phyloP scores from a whole-genome alignment of 2,888 invertebrate species.

The Euproctis similis region DNA sequence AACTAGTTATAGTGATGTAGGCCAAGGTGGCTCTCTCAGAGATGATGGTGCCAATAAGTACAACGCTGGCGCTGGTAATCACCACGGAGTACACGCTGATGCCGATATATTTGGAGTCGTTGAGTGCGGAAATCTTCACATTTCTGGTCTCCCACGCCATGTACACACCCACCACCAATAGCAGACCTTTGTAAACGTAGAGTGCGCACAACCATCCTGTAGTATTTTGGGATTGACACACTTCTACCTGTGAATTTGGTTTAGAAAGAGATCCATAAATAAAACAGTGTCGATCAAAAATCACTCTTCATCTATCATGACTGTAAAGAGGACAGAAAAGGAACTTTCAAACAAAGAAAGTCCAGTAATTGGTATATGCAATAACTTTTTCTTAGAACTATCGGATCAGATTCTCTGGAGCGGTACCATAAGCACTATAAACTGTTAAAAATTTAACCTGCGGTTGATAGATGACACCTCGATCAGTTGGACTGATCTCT shows the following conservation, averaged over 20 bases:
- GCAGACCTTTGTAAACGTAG: slow-evolving; percentile 92
- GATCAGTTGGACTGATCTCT: slow-evolving; percentile 84
- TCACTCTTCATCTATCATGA: too few relatives aligned
- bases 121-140: slow-evolving; percentile 92
- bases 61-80: slow-evolving; percentile 89
- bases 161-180: slow-evolving; percentile 92
- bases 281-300: too few relatives aligned
- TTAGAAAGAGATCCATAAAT: too few relatives aligned
- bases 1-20: slow-evolving; percentile 86
- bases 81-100: slow-evolving; percentile 95
- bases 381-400: too few relatives aligned
- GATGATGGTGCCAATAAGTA: slow-evolving; percentile 90
- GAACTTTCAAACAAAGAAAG: too few relatives aligned
- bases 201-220: slow-evolving; percentile 93
- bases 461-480: slow-evolving; percentile 89
- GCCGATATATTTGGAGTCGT: slow-evolving; percentile 95
- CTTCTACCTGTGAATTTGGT: slow-evolving; percentile 92
- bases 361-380: too few relatives aligned
- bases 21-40: slow-evolving; percentile 87
- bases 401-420: too few relatives aligned
- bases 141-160: slow-evolving; percentile 97
- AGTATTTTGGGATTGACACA: slow-evolving; percentile 90
- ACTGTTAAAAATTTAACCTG: too few relatives aligned
- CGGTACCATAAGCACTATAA: too few relatives aligned
- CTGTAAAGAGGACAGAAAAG: too few relatives aligned